These are phyloP conservation scores for Etheostoma cragini DNA, from an alignment of 2,113 vertebrate species.

Conservation along the genomic window DNA sequence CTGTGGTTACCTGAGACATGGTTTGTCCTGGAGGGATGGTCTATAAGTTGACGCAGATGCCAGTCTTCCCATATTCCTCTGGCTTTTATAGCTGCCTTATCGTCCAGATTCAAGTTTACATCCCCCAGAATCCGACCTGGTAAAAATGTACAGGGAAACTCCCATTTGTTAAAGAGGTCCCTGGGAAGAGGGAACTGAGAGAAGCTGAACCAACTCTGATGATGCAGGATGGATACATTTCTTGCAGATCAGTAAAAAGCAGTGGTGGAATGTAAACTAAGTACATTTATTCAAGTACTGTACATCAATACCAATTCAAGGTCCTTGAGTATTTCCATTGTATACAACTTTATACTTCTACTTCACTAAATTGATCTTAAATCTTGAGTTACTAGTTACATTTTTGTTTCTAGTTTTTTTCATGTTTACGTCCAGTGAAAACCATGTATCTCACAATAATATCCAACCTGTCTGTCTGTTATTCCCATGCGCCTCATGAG, in stretches of 20 bases:
- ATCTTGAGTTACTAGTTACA: neutral
- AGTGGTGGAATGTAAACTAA: no score
- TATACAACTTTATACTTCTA: neutral
- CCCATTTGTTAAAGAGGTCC: neutral
- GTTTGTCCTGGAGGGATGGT: conserved; percentile 83
- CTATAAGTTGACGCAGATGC: conserved; percentile 87
- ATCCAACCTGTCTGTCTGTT: neutral
- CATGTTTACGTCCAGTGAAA: neutral
- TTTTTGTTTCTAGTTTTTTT: neutral
- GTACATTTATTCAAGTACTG: no score
- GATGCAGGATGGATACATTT: neutral
- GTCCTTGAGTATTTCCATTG: no score
- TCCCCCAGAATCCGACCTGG: conserved; percentile 86
- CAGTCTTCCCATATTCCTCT: conserved; percentile 88
- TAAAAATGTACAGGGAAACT: neutral
- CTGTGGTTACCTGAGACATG: conserved; percentile 83
- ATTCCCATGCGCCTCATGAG: no score
- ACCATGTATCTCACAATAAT: no score
- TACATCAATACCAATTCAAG: no score
- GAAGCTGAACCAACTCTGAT: neutral
- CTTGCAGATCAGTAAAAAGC: neutral
- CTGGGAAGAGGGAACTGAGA: neutral
- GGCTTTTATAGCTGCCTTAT: conserved; percentile 86
- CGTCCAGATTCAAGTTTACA: conserved; percentile 86
- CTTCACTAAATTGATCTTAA: neutral